Evolutionary conservation across 1,140 invertebrate species (phyloP).

Genomic region (Grapholita molesta): DNA sequence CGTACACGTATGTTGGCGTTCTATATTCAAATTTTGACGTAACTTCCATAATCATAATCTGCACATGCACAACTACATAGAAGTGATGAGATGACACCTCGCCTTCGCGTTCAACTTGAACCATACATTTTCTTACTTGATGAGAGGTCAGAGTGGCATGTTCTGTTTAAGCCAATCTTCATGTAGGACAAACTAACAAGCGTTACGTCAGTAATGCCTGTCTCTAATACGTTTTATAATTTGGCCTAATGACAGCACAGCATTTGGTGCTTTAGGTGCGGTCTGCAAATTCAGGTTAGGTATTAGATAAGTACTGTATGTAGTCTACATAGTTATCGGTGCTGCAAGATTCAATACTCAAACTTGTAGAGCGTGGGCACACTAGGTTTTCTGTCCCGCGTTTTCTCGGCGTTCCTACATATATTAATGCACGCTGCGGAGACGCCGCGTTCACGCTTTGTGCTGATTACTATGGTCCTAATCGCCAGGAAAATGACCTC

Average conservation of each 20-base stretch:
- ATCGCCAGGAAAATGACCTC: no score
- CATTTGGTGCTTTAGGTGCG: background rate
- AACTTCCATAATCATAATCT: no score
- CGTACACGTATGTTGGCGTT: no score
- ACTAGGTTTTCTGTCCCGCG: no score
- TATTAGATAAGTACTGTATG: background rate
- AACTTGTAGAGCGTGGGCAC: no score
- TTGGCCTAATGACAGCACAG: background rate
- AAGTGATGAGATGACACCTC: no score
- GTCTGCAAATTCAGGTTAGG: background rate
- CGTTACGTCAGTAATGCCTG: background rate
- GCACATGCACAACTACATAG: no score
- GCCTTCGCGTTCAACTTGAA: background rate
- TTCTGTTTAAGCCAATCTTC: background rate
- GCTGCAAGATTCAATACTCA: background rate
- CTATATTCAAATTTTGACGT: no score
- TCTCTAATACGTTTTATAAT: background rate
- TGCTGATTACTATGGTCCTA: no score
- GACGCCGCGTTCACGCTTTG: no score
- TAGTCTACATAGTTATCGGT: background rate
- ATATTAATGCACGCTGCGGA: no score
- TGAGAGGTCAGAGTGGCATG: slow-evolving; percentile 10
- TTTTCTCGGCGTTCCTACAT: no score
- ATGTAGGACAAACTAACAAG: slow-evolving; percentile 6
- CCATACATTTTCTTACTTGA: slow-evolving; percentile 37